phyloP scores from a whole-genome alignment of 2,797 vertebrate genomes.

The Helostoma temminkii region DNA sequence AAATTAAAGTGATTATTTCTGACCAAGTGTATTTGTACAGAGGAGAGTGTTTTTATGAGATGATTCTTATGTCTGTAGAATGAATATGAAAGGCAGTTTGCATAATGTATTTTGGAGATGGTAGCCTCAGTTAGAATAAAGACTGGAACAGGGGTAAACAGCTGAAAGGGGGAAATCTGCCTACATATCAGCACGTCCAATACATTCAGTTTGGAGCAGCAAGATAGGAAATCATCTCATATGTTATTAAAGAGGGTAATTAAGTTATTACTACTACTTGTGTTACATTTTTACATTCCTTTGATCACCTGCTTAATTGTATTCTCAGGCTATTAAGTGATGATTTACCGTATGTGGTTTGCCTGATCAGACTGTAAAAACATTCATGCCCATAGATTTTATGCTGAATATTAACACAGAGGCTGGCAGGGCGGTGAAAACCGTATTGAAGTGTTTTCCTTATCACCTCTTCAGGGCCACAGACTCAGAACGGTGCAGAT shows the following conservation, averaged over 20 bases:
- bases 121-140: too few species aligned
- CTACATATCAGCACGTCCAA: not conserved
- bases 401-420: constrained; percentile 1
- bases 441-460: constrained; percentile 4
- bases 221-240: not conserved
- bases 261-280: not conserved
- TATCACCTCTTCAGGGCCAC: constrained; percentile 50
- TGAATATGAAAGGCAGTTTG: too few species aligned
- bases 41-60: too few species aligned
- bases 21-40: too few species aligned
- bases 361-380: not conserved
- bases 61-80: too few species aligned
- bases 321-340: not conserved
- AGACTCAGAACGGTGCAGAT: constrained; percentile 45
- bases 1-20: too few species aligned
- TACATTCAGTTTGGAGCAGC: not conserved
- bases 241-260: not conserved
- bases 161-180: too few species aligned
- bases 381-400: constrained; percentile 1
- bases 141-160: too few species aligned
- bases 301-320: not conserved
- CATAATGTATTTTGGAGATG: too few species aligned
- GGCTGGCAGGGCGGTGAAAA: not conserved
- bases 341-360: not conserved
- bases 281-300: not conserved